Evolutionary conservation across 2,888 invertebrate species (phyloP).

Genomic region (Apamea anceps): DNA sequence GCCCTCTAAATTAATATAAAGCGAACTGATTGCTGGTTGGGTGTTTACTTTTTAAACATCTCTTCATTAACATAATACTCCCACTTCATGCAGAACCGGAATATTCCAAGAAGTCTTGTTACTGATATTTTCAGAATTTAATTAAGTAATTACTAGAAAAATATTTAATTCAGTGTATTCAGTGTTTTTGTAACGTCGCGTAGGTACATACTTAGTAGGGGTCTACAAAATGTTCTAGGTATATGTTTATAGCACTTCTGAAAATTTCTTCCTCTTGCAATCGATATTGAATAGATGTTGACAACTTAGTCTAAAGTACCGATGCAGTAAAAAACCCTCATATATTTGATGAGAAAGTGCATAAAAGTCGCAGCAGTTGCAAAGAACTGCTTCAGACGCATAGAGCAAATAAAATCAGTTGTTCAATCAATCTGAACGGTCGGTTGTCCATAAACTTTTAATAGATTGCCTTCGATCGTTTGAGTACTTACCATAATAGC

Average conservation of each 20-base stretch:
- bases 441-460: constrained; percentile 82
- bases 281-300: constrained; percentile 1
- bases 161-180: not conserved
- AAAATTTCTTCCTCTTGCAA: not conserved
- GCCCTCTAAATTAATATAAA: not conserved
- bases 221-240: not conserved
- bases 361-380: constrained; percentile 49
- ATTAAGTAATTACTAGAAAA: not conserved
- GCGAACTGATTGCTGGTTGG: not conserved
- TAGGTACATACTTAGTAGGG: not conserved
- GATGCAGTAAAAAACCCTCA: not conserved
- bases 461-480: constrained; percentile 84
- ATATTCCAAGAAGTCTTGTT: not conserved
- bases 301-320: not conserved
- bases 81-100: not conserved
- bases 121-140: not conserved
- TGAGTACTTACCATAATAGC: constrained; percentile 84
- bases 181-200: not conserved
- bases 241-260: not conserved
- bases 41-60: not conserved
- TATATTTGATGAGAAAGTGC: constrained; percentile 13
- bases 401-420: constrained; percentile 81
- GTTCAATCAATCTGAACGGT: constrained; percentile 81
- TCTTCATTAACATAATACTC: constrained; percentile 3
- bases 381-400: constrained; percentile 67